Base-by-base conservation (phyloP, 2,888 invertebrate genomes). In the Polydrusus cervinus region DNA sequence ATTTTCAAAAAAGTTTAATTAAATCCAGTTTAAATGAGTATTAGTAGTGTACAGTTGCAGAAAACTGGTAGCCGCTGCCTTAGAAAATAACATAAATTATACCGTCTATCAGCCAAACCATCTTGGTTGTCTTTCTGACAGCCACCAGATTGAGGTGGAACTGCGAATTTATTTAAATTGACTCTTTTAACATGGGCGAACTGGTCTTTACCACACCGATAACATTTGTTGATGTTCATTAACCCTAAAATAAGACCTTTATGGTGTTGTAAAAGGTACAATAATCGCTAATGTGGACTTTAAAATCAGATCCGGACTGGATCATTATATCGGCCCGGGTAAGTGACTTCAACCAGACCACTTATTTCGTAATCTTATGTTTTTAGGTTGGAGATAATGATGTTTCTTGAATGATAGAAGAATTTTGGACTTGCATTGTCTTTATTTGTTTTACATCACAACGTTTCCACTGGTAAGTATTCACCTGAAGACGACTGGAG, bases 1-100 rank as follows among this genome's bases (percentile, higher is more conserved):
- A 79, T 80, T 79, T 79, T 79, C 70, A 62, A 81, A 79, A 80
- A 80, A 80, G 64, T 76, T 79, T 80, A 81, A 81, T 81, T 81
- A 81, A 80, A 79, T 73, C 76, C 77, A 66, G 62, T 70, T 74
- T 79, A 80, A 79, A 79, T 78, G 77, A 76, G 76, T 77, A 79
- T 78, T 79, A 78, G 78, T 79, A 75, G 77, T 79, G 76, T 77
- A 77, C 76, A 79, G 79, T 80, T 78, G 80, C 80, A 71, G 77
- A 79, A 81, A 78, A 81, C 80, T 79, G 80, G 81, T 81, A 81
- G 81, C 80, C 53, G 16, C 47, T 51, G 51, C 66, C 74, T 78
- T 74, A 76, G 75, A 79, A 78, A 78, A 80, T 79, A 75, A 78
- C 79, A 79, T 80, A 80, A 80, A 80, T 80, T 79, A 78, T 55